These are phyloP conservation scores for Caenorhabditis auriculariae DNA, from an alignment of 2,888 invertebrate species.

Conservation along the genomic window DNA sequence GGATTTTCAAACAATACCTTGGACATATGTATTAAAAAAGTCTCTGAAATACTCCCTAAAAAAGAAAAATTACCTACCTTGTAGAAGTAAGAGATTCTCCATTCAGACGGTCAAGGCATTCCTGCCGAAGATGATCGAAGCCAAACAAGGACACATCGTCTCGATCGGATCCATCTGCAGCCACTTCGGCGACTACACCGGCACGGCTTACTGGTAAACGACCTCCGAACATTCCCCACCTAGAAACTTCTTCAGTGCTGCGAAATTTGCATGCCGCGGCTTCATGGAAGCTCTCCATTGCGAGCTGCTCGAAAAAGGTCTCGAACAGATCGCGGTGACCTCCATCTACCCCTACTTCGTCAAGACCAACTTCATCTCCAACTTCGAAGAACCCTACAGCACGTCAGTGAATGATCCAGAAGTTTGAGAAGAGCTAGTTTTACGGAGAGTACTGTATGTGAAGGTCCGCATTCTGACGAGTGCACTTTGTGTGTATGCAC, in stretches of 20 bases:
- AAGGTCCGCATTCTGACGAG: too few species aligned
- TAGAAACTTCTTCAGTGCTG: constrained; percentile 11
- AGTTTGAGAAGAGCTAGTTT: background rate
- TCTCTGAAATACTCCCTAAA: too few species aligned
- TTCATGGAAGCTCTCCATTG: constrained; percentile 31
- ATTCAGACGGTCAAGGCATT: constrained; percentile 26
- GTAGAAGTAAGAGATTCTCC: background rate
- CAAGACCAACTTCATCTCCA: constrained; percentile 16
- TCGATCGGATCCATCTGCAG: constrained; percentile 33
- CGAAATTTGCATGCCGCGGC: constrained; percentile 32
- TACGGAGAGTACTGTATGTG: too few species aligned
- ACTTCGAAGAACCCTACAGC: constrained; percentile 34
- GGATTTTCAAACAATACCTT: too few species aligned
- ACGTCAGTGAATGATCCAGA: constrained; percentile 15
- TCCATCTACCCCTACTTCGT: constrained; percentile 34
- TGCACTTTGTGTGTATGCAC: too few species aligned
- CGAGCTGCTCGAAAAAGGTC: constrained; percentile 19
- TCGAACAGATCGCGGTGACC: constrained; percentile 15
- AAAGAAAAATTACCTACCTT: too few species aligned
- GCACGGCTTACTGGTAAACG: constrained; percentile 31
- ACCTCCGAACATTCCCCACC: background rate
- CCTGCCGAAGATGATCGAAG: constrained; percentile 24
- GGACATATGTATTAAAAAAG: too few species aligned
- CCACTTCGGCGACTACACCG: constrained; percentile 31
- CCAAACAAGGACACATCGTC: constrained; percentile 24